Conservation (phyloP, 2,888 invertebrate genomes). For the Cantharis flavilabris region DNA sequence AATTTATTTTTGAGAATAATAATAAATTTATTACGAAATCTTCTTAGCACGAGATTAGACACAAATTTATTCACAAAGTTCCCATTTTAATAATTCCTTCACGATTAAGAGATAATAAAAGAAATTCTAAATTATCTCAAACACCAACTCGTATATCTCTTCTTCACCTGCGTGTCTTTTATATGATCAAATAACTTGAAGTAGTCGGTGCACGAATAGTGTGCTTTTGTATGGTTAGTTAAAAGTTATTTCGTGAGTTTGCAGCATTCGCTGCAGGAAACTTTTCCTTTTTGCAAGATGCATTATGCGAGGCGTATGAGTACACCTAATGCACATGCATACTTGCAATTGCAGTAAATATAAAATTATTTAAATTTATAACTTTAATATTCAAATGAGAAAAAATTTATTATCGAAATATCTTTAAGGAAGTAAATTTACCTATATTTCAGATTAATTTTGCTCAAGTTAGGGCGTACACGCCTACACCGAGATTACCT, state of each 20-base stretch:
- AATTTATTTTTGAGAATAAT: not conserved
- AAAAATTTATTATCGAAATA: not conserved
- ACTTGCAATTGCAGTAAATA: not conserved
- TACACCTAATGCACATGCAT: conserved; percentile 4
- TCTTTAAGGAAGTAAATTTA: not conserved
- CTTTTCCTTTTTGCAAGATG: conserved; percentile 9
- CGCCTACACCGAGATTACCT: not conserved
- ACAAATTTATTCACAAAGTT: not conserved
- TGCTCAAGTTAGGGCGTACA: not conserved
- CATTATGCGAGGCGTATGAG: conserved; percentile 3
- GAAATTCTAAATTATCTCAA: not conserved
- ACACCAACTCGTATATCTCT: not conserved
- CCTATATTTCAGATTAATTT: not conserved
- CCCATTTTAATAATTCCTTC: not conserved
- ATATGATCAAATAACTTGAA: conserved; percentile 8
- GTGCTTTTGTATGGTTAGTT: conserved; percentile 11
- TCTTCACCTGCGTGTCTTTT: conserved; percentile 8
- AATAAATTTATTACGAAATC: not conserved
- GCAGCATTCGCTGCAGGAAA: conserved; percentile 18
- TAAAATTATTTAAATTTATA: not conserved
- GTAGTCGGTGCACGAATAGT: conserved; percentile 12
- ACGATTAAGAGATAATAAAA: not conserved
- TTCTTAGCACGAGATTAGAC: not conserved
- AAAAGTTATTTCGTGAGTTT: conserved; percentile 24
- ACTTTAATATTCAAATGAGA: not conserved